phyloP scores from a whole-genome alignment of 1,140 invertebrate species.

The Drosophila paulistorum region DNA sequence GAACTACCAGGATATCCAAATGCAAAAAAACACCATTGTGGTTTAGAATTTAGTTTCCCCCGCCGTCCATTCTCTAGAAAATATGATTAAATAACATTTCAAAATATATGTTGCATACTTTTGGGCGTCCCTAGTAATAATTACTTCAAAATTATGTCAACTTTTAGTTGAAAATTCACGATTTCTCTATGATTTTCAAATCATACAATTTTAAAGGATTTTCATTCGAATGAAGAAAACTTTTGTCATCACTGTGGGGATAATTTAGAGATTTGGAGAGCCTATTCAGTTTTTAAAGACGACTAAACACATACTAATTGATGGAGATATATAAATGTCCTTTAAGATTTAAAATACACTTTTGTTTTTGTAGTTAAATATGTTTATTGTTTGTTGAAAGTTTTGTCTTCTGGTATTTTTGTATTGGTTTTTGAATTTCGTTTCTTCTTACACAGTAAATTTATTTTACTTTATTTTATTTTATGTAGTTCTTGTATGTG shows the following conservation, averaged over 20 bases:
- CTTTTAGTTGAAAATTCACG: no score
- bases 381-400: slow-evolving; percentile 73
- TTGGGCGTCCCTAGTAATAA: background rate
- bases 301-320: no score
- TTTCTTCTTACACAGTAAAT: slow-evolving; percentile 70
- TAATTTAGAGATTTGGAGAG: no score
- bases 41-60: slow-evolving; percentile 42
- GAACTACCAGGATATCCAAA: slow-evolving; percentile 88
- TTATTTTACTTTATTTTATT: slow-evolving; percentile 38
- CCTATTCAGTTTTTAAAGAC: no score
- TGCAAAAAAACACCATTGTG: slow-evolving; percentile 87
- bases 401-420: slow-evolving; percentile 62
- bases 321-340: no score
- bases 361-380: slow-evolving; percentile 67
- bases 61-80: background rate
- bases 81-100: background rate
- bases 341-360: no score
- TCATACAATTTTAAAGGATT: no score
- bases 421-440: slow-evolving; percentile 65
- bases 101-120: background rate
- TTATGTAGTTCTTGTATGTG: slow-evolving; percentile 43
- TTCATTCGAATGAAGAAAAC: no score
- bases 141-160: no score
- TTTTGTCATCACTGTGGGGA: no score
- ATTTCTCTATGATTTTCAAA: no score